These are phyloP conservation scores for Lasioglossum zephyrum DNA, from an alignment of 2,888 invertebrate genomes.

Conservation along the genomic window DNA sequence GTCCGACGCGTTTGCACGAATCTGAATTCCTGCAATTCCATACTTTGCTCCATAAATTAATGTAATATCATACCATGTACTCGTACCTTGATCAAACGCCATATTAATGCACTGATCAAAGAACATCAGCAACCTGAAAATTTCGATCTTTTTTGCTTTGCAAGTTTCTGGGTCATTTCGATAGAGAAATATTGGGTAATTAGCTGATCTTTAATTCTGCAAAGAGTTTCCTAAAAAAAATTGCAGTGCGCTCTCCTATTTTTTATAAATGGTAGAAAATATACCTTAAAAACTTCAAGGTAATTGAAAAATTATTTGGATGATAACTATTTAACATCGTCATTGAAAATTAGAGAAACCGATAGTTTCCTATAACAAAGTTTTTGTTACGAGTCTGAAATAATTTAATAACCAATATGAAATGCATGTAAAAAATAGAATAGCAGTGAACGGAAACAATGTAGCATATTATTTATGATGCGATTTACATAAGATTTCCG, in stretches of 20 bases:
- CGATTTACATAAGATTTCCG: neutral
- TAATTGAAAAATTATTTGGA: neutral
- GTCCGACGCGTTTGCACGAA: neutral
- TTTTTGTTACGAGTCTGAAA: neutral
- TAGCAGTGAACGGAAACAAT: neutral
- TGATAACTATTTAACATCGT: no score
- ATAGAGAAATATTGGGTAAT: neutral
- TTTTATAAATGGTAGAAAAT: neutral
- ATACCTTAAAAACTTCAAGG: neutral
- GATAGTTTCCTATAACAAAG: neutral
- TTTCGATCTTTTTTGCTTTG: neutral
- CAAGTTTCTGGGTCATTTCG: neutral
- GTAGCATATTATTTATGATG: neutral
- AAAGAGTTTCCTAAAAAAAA: neutral
- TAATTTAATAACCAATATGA: neutral
- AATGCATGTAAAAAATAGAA: neutral
- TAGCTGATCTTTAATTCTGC: neutral
- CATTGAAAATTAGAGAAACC: neutral
- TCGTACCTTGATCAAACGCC: neutral
- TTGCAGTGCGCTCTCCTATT: neutral
- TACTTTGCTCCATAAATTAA: conserved; percentile 15
- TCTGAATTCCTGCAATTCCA: conserved; percentile 17
- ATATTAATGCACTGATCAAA: neutral
- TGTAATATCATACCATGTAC: neutral
- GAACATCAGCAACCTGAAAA: neutral